A percentile compares a stretch with the other conserved stretches of the same genome.
Conservation (phyloP, 2,888 invertebrate genomes). For the Litoditis marina region DNA sequence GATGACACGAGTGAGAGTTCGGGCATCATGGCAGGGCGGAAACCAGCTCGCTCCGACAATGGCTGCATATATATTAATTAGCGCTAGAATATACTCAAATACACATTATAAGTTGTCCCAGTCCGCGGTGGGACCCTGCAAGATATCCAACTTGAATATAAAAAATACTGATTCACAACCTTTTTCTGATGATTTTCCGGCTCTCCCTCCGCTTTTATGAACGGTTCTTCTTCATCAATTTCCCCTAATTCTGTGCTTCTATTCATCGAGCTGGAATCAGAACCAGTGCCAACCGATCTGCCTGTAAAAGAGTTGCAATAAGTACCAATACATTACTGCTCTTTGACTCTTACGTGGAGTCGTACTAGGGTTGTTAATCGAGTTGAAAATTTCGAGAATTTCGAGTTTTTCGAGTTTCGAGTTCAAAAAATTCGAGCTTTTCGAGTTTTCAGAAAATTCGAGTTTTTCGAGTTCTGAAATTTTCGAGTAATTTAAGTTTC, state of each 20-base stretch:
- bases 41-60: conserved; percentile 15
- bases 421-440: too few relatives aligned
- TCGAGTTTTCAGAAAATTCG: too few relatives aligned
- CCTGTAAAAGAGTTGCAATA: too few relatives aligned
- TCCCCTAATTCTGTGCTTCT: conserved; percentile 5
- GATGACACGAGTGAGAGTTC: conserved; percentile 24
- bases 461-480: too few relatives aligned
- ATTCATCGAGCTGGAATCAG: conserved; percentile 12
- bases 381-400: too few relatives aligned
- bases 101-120: background rate
- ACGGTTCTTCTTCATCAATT: conserved; percentile 14
- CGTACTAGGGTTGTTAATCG: too few relatives aligned
- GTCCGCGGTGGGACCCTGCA: background rate
- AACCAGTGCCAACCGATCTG: too few relatives aligned
- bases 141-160: background rate
- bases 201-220: conserved; percentile 9
- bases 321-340: too few relatives aligned
- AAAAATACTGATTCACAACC: background rate
- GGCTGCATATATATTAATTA: conserved; percentile 8
- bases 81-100: background rate
- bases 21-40: conserved; percentile 37
- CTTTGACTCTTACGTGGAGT: too few relatives aligned
- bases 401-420: too few relatives aligned
- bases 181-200: conserved; percentile 7
- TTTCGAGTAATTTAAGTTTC: too few relatives aligned